Base-by-base conservation (phyloP, 2,113 vertebrate species). In the Tonatia bakeri region DNA sequence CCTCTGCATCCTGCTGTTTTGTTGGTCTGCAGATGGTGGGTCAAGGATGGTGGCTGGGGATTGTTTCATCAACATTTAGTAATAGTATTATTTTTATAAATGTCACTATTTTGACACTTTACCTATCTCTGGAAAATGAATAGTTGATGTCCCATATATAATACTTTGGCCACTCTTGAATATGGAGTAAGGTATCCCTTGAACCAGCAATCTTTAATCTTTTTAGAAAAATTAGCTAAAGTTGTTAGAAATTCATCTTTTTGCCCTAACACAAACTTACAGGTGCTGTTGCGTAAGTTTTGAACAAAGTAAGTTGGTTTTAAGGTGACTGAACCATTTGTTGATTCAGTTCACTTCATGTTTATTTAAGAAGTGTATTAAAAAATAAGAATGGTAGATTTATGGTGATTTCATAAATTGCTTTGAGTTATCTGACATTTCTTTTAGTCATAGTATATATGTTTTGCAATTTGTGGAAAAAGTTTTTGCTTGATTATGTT, bases 311-410 rank as follows among this genome's bases (percentile, higher is more conserved):
- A 82, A 7, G 61, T 12, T 69, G 14, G 8, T 82, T 94, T 94
- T 82, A 82, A 45, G 19, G 13, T 75, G 47, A 65, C 40, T 94
- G 59, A 81, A 67, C 16, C 0, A 9, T 19, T 87, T 80, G 38
- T 43, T 86, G n/a, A 90, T 82, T 87, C 17, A 33, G 22, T 87
- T 95, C 17, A 54, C 73, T 91, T 82, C 91, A 33, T 92, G 16
- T 85, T 88, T 94, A 84, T 93, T 93, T 69, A 64, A 59, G 33
- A 86, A 93, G 83, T 83, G 1, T 56, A n/a, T 87, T 93, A 94
- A 94, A 59, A 67, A 90, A 79, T 67, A 33, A 86, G 17, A 79
- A 84, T 40, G n/a, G 52, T 67, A 38, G 4, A 65, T 47, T 88
- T 96, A 40, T 67, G 72, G 45, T 56, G 28, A 84, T 92, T 81